phyloP scores from a whole-genome alignment of 2,888 invertebrate genomes.

The Ennomos fuscantarius region DNA sequence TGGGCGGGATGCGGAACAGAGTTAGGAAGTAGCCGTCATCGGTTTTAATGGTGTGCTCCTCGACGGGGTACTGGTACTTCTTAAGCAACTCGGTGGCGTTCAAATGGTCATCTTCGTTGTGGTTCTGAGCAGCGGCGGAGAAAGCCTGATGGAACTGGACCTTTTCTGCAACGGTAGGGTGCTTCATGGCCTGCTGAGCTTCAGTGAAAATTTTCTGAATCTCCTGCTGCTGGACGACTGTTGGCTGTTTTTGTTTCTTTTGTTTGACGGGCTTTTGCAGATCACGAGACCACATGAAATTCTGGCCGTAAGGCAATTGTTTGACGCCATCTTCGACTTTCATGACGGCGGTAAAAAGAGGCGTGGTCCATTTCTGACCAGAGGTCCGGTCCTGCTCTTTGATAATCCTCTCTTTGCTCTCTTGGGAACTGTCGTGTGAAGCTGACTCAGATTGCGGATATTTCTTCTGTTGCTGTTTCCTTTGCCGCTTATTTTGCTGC shows the following conservation, averaged over 20 bases:
- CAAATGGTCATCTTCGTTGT: slow-evolving; percentile 51
- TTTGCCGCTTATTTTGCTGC: slow-evolving; percentile 28
- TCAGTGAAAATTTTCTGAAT: slow-evolving; percentile 64
- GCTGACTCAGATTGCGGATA: slow-evolving; percentile 21
- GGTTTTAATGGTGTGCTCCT: slow-evolving; percentile 69
- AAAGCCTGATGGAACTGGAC: slow-evolving; percentile 57
- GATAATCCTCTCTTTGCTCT: slow-evolving; percentile 34
- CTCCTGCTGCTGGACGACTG: slow-evolving; percentile 47
- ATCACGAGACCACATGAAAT: slow-evolving; percentile 54
- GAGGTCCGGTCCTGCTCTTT: slow-evolving; percentile 19
- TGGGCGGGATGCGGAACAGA: slow-evolving; percentile 71
- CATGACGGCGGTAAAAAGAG: slow-evolving; percentile 43
- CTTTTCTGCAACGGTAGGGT: slow-evolving; percentile 60
- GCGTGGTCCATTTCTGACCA: slow-evolving; percentile 46
- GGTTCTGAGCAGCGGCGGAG: slow-evolving; percentile 44
- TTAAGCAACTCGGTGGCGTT: slow-evolving; percentile 66
- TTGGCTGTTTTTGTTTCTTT: slow-evolving; percentile 43
- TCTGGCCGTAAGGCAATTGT: slow-evolving; percentile 44
- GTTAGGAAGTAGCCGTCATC: slow-evolving; percentile 77
- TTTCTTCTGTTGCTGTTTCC: slow-evolving; percentile 26
- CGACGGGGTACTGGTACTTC: slow-evolving; percentile 66
- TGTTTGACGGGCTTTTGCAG: slow-evolving; percentile 49
- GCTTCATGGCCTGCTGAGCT: slow-evolving; percentile 64
- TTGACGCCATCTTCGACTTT: slow-evolving; percentile 40
- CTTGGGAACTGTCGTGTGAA: slow-evolving; percentile 43